phyloP scores from a whole-genome alignment of 2,113 vertebrate genomes.

The Aspiorhynchus laticeps region DNA sequence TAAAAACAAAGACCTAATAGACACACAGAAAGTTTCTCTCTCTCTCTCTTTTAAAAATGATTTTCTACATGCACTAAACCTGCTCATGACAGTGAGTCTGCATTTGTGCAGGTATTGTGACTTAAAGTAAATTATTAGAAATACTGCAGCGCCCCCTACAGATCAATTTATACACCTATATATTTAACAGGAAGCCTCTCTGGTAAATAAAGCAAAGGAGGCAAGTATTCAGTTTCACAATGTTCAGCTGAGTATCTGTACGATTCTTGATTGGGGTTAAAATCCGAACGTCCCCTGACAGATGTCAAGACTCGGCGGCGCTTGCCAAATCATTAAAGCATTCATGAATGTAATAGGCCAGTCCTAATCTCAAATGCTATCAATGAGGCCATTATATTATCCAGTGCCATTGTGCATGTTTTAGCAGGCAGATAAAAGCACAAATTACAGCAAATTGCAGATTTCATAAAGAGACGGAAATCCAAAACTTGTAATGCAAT shows the following conservation, averaged over 20 bases:
- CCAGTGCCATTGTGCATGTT: constrained; percentile 50
- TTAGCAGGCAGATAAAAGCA: constrained; percentile 51
- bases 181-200: not conserved
- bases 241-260: too few relatives aligned
- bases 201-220: not conserved
- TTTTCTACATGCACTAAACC: not conserved
- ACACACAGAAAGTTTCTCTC: too few relatives aligned
- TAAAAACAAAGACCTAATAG: too few relatives aligned
- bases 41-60: not conserved
- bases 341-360: constrained; percentile 64
- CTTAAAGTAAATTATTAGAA: not conserved
- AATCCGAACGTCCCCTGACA: constrained; percentile 13
- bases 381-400: constrained; percentile 54
- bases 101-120: not conserved
- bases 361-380: constrained; percentile 69
- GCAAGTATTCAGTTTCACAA: not conserved
- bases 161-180: not conserved
- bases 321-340: constrained; percentile 58
- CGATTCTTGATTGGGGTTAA: not conserved
- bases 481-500: constrained; percentile 63
- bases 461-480: constrained; percentile 68
- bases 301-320: constrained; percentile 50
- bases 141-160: constrained; percentile 36
- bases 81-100: not conserved
- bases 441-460: constrained; percentile 67